phyloP scores from a whole-genome alignment of 2,113 vertebrate species.

The Heteronetta atricapilla region DNA sequence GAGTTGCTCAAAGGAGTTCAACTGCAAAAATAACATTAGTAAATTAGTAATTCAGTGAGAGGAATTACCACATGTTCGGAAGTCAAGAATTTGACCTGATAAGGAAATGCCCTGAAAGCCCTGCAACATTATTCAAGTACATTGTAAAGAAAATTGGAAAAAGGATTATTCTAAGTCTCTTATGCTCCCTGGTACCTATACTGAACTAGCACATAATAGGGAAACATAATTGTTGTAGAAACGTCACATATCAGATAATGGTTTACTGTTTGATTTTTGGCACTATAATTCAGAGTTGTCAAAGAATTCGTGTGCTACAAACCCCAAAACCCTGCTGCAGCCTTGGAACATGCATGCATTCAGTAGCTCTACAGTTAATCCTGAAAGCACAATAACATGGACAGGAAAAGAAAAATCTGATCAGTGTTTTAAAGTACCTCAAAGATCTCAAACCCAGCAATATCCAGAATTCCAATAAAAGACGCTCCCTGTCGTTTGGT shows the following conservation, averaged over 20 bases:
- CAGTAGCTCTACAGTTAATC: neutral
- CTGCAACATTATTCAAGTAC: neutral
- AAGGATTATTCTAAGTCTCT: neutral
- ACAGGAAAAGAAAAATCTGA: neutral
- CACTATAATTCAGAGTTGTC: neutral
- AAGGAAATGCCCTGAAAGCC: neutral
- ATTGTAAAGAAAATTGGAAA: accelerated
- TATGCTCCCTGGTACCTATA: neutral
- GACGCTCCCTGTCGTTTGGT: slow-evolving; percentile 97
- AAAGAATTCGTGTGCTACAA: neutral
- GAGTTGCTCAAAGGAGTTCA: slow-evolving; percentile 98
- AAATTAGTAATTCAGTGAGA: neutral
- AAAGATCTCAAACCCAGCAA: slow-evolving; percentile 98
- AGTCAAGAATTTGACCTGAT: neutral
- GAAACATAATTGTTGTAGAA: neutral
- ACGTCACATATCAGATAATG: accelerated
- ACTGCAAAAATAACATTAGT: slow-evolving; percentile 65
- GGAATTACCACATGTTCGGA: neutral
- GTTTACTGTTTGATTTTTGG: neutral
- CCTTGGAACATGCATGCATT: accelerated
- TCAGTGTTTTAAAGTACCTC: slow-evolving; percentile 77
- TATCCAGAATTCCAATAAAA: slow-evolving; percentile 98
- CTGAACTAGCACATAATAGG: accelerated
- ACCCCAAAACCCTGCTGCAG: neutral
- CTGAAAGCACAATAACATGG: accelerated